Evolutionary conservation across 2,888 invertebrate species (phyloP).

Genomic region (Ferrisia virgata): DNA sequence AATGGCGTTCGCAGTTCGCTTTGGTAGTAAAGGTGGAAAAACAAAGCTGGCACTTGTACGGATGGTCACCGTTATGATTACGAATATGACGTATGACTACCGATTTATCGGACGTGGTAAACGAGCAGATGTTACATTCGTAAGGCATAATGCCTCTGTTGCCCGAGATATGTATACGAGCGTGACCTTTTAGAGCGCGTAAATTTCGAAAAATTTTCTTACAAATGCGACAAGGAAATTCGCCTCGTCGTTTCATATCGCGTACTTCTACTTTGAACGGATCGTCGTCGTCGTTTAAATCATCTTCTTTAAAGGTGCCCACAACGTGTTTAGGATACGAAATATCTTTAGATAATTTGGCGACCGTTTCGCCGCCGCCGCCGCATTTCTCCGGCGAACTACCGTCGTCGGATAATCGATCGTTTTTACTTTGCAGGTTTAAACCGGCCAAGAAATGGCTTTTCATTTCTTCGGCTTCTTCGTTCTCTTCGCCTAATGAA

Average conservation of each 20-base stretch:
- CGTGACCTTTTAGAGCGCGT: constrained; percentile 85
- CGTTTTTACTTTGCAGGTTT: constrained; percentile 28
- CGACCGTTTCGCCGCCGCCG: background rate
- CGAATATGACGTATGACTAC: constrained; percentile 88
- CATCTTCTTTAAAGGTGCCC: background rate
- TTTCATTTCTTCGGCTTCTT: constrained; percentile 31
- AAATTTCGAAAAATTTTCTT: constrained; percentile 82
- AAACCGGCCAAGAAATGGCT: constrained; percentile 36
- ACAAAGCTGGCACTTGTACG: constrained; percentile 92
- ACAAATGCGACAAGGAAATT: constrained; percentile 88
- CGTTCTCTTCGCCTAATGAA: background rate
- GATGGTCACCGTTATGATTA: constrained; percentile 91
- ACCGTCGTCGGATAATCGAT: constrained; percentile 26
- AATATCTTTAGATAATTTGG: background rate
- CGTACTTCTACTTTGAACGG: constrained; percentile 34
- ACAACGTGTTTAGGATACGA: background rate
- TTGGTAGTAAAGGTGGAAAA: constrained; percentile 96
- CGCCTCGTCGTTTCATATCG: constrained; percentile 80
- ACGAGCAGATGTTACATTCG: constrained; percentile 90
- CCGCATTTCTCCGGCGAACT: background rate
- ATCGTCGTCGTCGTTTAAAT: constrained; percentile 34
- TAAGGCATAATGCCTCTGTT: constrained; percentile 67
- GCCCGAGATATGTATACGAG: constrained; percentile 76
- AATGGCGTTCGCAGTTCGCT: constrained; percentile 93
- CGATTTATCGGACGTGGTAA: constrained; percentile 84